Base-by-base conservation (phyloP, 2,888 invertebrate genomes). In the Nomada fucata region DNA sequence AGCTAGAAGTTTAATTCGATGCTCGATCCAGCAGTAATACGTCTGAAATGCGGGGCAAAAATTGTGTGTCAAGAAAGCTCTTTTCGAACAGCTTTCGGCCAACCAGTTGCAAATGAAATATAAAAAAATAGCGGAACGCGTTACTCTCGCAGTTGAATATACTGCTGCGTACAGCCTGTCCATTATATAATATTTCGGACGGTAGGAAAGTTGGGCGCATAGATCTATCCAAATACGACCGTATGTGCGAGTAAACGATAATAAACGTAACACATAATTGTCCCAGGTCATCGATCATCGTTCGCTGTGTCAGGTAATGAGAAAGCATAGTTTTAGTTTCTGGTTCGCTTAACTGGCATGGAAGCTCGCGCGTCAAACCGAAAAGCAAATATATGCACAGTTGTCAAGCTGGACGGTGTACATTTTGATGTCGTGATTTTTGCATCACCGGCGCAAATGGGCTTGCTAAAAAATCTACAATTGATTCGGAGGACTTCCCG, bases 321-420 rank as follows among this genome's bases (percentile, higher is more conserved):
- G 76, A 73, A 76, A 69, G 68, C 81, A 72, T 76, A 76, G 76
- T 76, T 82, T 71, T 55, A 82, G 82, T 76, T 75, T 75, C 82
- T 61, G 82, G 82, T 76, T 74, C 74, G 82, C 80, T 71, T 80
- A 82, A 75, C 80, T 80, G 69, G 75, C 80, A 76, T 63, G 71
- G 71, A 44, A 36, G 36, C 65, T 44, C 36, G 26, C 52, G 36
- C 61, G 57, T 74, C 68, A 60, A 9, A 10, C 2, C 52, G 47
- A 61, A 75, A 86, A 86, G 77, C 68, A 75, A 72, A 83, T 81
- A 69, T 7, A 36, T 7, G 7, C 36, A 36, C 36, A 36, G 67
- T 68, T 53, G 79, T 71, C 71, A 47, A 29, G 61, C 2, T 15
- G 57, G 74, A 59, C 61, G 55, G 26, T 36, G 59, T 36, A 36